These are phyloP conservation scores for Leptodactylus fallax DNA, from an alignment of 2,797 vertebrate species.

Conservation along the genomic window DNA sequence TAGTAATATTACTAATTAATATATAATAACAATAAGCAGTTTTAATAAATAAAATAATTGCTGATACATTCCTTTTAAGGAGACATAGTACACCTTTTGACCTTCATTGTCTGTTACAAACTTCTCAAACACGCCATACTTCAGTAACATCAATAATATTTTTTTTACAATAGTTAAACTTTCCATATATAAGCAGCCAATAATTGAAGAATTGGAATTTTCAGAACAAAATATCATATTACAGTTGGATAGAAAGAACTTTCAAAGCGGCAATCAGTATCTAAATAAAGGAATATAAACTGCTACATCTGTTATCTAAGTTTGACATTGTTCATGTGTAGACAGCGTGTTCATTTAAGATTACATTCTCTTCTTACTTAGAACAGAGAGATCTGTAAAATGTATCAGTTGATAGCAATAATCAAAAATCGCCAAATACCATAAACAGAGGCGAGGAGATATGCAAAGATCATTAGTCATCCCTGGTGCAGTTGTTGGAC, in stretches of 20 bases:
- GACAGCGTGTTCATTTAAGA: conserved; percentile 52
- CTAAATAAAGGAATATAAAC: conserved; percentile 23
- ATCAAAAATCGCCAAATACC: conserved; percentile 58
- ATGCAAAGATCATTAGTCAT: conserved; percentile 58
- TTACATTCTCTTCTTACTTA: conserved; percentile 43
- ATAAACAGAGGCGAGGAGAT: conserved; percentile 59
- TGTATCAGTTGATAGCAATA: conserved; percentile 57
- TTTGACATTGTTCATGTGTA: conserved; percentile 41
- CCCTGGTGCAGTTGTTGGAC: conserved; percentile 34
- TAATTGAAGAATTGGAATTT: neutral
- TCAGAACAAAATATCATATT: neutral
- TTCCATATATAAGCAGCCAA: neutral
- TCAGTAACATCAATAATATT: neutral
- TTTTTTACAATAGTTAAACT: neutral
- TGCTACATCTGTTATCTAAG: conserved; percentile 16
- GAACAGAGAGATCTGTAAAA: conserved; percentile 55
- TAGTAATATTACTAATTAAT: no score
- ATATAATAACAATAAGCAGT: no score
- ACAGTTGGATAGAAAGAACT: neutral
- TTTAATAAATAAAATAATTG: no score
- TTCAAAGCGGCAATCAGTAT: conserved; percentile 14
- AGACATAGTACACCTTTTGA: no score
- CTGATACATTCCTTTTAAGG: no score
- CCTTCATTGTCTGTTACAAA: neutral
- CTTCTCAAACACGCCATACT: neutral